Conservation (phyloP, 2,113 vertebrate species). For the Pollimyrus isidori region DNA sequence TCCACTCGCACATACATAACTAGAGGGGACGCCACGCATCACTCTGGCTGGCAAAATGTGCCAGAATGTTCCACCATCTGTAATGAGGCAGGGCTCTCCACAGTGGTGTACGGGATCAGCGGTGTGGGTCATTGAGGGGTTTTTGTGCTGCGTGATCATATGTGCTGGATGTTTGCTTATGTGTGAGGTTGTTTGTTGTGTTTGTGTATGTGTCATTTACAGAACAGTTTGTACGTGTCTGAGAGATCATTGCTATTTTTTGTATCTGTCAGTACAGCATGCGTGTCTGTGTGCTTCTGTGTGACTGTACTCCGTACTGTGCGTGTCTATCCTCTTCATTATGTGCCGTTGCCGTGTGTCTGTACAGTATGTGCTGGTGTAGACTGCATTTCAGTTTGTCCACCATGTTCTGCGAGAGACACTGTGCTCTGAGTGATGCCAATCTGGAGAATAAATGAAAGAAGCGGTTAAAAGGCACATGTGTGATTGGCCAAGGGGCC, state of each 20-base stretch:
- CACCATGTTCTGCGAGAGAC: constrained; percentile 30
- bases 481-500: not conserved
- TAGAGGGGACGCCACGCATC: not conserved
- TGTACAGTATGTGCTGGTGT: not conserved
- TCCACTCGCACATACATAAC: not conserved
- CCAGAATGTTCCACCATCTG: constrained; percentile 2
- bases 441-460: not conserved
- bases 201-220: not conserved
- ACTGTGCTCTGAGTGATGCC: not conserved
- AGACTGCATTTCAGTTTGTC: constrained; percentile 11
- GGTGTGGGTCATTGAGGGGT: not conserved
- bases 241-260: not conserved
- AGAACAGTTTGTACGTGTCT: not conserved
- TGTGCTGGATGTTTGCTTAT: constrained; percentile 10
- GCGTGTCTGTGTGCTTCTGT: not conserved
- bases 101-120: not conserved
- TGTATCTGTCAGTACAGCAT: not conserved
- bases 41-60: not conserved
- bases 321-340: not conserved
- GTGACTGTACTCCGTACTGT: not conserved
- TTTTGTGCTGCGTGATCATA: not conserved
- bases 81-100: not conserved
- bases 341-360: not conserved
- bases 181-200: constrained; percentile 22
- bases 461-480: not conserved